A percentile compares a stretch with the other conserved stretches of the same genome.
Evolutionary conservation across 2,888 invertebrate species (phyloP).

Genomic region (Ecdyonurus torrentis): DNA sequence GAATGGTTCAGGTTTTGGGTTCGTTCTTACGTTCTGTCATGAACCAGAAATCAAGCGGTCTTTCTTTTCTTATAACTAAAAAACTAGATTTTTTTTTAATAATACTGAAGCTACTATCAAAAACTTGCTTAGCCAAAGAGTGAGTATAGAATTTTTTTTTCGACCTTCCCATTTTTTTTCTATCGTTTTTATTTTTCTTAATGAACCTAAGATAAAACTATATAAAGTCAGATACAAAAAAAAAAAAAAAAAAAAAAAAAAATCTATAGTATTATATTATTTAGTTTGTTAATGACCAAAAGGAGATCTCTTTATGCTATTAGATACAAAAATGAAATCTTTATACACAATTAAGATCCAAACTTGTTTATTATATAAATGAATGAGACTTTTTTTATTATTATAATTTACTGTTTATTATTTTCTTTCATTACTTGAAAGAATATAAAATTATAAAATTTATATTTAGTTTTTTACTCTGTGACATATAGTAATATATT

Average conservation of each 20-base stretch:
- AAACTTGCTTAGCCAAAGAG: background rate
- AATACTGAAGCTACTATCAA: background rate
- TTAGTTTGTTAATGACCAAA: no score
- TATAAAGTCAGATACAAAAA: background rate
- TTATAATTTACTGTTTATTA: no score
- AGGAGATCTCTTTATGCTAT: background rate
- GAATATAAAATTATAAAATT: background rate
- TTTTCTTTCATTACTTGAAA: no score
- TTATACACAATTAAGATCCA: background rate
- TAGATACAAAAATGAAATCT: background rate
- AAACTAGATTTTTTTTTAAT: no score
- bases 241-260: background rate
- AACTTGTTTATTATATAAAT: background rate
- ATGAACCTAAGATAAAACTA: background rate
- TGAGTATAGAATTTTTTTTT: background rate
- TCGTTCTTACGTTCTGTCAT: background rate
- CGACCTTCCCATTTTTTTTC: no score
- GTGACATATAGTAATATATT: background rate
- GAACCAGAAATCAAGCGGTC: no score
- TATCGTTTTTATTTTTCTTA: background rate
- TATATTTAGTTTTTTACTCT: background rate
- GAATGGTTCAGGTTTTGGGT: background rate
- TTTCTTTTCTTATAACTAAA: no score
- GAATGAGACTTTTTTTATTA: background rate
- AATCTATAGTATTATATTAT: no score